These are phyloP conservation scores for Ceratosolen fusciceps DNA, from an alignment of 1,140 invertebrate genomes.

Conservation along the genomic window DNA sequence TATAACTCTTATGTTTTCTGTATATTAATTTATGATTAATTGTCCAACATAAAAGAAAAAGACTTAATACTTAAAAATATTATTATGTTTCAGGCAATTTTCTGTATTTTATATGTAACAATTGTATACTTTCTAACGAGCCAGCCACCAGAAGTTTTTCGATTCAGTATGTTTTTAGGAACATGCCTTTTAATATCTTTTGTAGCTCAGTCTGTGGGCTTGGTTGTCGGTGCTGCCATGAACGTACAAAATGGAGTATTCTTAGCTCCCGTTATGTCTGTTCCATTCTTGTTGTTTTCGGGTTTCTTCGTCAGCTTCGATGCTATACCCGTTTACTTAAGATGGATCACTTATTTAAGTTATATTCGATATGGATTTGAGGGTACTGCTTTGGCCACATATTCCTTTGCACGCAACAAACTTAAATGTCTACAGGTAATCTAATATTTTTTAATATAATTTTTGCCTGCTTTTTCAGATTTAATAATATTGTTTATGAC, in stretches of 20 bases:
- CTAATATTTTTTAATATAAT: not conserved
- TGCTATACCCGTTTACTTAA: constrained; percentile 93
- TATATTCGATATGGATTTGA: constrained; percentile 97
- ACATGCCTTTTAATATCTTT: constrained; percentile 93
- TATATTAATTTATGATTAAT: not conserved
- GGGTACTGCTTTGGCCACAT: constrained; percentile 93
- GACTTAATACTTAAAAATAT: constrained; percentile 5
- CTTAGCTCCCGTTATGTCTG: constrained; percentile 94
- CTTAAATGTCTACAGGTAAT: constrained; percentile 81
- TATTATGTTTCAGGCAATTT: constrained; percentile 79
- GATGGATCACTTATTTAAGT: constrained; percentile 96
- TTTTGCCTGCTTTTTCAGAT: too few species aligned
- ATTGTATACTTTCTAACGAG: constrained; percentile 97
- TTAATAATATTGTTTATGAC: too few species aligned
- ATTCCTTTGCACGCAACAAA: constrained; percentile 86
- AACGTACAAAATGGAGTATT: constrained; percentile 96
- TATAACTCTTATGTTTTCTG: constrained; percentile 61
- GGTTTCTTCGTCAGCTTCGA: constrained; percentile 98
- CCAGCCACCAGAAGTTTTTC: constrained; percentile 86
- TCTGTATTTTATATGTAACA: constrained; percentile 91
- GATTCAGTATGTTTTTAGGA: constrained; percentile 91
- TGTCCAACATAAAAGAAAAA: not conserved
- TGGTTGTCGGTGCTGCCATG: constrained; percentile 95
- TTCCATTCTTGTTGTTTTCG: constrained; percentile 93
- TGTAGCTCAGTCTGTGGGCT: constrained; percentile 94